A percentile compares a stretch with the other conserved stretches of the same genome.
These are phyloP conservation scores for Macrobrachium rosenbergii DNA, from an alignment of 1,140 invertebrate species.

Conservation along the genomic window DNA sequence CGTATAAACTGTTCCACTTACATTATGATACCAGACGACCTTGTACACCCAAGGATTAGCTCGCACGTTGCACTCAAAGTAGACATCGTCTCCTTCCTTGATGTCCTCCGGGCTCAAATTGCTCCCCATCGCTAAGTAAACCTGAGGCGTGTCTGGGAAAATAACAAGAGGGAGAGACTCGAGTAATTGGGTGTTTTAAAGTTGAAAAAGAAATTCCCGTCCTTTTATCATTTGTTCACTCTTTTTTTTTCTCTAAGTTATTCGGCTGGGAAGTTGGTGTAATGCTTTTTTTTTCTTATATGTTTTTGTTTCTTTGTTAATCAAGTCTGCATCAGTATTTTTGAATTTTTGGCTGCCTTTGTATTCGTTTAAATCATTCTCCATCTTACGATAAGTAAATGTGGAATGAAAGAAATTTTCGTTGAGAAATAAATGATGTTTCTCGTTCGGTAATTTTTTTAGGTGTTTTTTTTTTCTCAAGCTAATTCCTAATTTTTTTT, in stretches of 20 bases:
- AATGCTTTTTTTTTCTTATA: too few relatives aligned
- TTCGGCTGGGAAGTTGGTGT: background rate
- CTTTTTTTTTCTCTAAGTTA: background rate
- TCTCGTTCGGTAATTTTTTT: too few relatives aligned
- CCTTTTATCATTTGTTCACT: background rate
- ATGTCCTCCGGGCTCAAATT: conserved; percentile 71
- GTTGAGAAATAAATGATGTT: too few relatives aligned
- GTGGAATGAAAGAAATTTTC: too few relatives aligned
- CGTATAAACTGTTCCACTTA: conserved; percentile 67
- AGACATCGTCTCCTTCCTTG: conserved; percentile 74
- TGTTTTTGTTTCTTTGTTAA: too few relatives aligned
- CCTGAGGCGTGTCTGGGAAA: conserved; percentile 69
- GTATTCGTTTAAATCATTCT: too few relatives aligned
- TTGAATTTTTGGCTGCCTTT: too few relatives aligned
- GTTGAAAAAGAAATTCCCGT: background rate
- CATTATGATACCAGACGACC: conserved; percentile 72
- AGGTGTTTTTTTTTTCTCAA: too few relatives aligned
- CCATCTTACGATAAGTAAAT: too few relatives aligned
- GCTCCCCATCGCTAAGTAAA: conserved; percentile 71
- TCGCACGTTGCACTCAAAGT: conserved; percentile 73
- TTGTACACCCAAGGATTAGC: conserved; percentile 72
- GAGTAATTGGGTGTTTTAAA: background rate
- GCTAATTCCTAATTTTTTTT: too few relatives aligned
- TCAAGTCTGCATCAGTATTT: too few relatives aligned
- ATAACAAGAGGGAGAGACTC: background rate